phyloP scores from a whole-genome alignment of 2,113 vertebrate genomes.

The Leucoraja erinaceus region DNA sequence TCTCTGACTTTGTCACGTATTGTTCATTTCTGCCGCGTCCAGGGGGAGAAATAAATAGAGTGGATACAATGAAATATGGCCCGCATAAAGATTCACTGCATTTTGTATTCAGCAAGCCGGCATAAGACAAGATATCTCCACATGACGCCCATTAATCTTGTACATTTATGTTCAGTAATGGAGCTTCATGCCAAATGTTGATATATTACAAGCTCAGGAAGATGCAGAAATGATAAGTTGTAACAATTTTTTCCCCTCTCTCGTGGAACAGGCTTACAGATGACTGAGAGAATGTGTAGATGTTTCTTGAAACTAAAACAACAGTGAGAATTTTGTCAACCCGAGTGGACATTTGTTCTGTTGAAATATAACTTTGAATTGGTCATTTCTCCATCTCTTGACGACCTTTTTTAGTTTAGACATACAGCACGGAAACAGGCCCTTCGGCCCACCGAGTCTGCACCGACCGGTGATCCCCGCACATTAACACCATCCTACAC shows the following conservation, averaged over 20 bases:
- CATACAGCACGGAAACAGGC: too few relatives aligned
- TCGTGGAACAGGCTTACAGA: not conserved
- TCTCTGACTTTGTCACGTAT: not conserved
- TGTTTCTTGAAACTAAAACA: not conserved
- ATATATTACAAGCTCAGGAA: not conserved
- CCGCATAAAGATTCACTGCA: not conserved
- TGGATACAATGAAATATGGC: not conserved
- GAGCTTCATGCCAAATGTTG: not conserved
- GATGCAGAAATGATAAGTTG: not conserved
- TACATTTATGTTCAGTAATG: not conserved
- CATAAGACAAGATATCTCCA: not conserved
- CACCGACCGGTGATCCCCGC: too few relatives aligned
- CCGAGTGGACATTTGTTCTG: not conserved
- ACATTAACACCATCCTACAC: too few relatives aligned
- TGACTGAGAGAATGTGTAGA: not conserved
- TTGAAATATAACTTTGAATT: not conserved
- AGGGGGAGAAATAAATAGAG: not conserved
- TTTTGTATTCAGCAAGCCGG: not conserved
- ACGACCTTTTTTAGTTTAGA: not conserved
- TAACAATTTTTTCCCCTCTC: too few relatives aligned
- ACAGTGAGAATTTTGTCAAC: not conserved
- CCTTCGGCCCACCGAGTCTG: too few relatives aligned
- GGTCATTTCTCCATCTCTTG: not conserved
- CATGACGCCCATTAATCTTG: not conserved
- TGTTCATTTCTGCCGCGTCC: not conserved